A percentile compares a stretch with the other conserved stretches of the same genome.
Conservation (phyloP, 2,113 vertebrate species). For the Sus scrofa region T2T-Sscrofa CM000824.6:215602501-215603000, state of each 20-base stretch:
- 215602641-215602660: conserved; percentile 58
- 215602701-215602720: conserved; percentile 75
- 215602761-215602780: conserved; percentile 84
- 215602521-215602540: neutral
- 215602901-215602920: conserved; percentile 86
- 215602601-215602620: conserved; percentile 52
- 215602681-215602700: conserved; percentile 50
- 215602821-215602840: conserved; percentile 83
- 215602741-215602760: conserved; percentile 68
- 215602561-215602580: conserved; percentile 51
- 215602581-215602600: conserved; percentile 54
- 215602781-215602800: conserved; percentile 85
- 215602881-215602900: conserved; percentile 88
- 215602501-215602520: conserved; percentile 34
- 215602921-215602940: conserved; percentile 86
- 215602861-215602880: conserved; percentile 82
- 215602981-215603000: conserved; percentile 84
- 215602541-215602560: conserved; percentile 43
- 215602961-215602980: conserved; percentile 81
- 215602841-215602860: conserved; percentile 86
- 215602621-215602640: conserved; percentile 28
- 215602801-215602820: conserved; percentile 83
- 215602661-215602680: neutral
- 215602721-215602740: conserved; percentile 84
- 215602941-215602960: conserved; percentile 91